Evolutionary conservation across 2,113 vertebrate genomes (phyloP).

Genomic region (Proteles cristata): DNA sequence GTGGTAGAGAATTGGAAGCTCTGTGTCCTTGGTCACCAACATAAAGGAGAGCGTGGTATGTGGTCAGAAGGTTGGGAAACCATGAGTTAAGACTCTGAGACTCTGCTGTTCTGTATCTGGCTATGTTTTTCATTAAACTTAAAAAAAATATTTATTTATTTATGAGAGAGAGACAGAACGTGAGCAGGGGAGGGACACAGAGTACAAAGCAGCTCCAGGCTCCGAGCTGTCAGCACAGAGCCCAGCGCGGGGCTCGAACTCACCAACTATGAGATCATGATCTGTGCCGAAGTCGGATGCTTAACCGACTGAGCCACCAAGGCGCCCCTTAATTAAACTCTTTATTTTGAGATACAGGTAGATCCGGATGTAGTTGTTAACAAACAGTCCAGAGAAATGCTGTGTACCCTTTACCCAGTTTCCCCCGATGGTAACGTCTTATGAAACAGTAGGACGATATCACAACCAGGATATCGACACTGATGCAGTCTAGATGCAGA

Average conservation of each 20-base stretch:
- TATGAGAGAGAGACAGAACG: too few relatives aligned
- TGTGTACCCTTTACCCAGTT: neutral
- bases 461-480: neutral
- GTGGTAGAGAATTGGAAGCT: neutral
- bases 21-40: neutral
- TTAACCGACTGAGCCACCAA: too few relatives aligned
- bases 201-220: too few relatives aligned
- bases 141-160: too few relatives aligned
- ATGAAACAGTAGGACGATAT: neutral
- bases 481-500: neutral
- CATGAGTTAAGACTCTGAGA: neutral
- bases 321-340: neutral
- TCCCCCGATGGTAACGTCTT: neutral
- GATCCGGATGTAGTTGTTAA: neutral
- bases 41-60: accelerated
- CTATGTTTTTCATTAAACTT: neutral
- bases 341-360: neutral
- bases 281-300: too few relatives aligned
- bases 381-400: neutral
- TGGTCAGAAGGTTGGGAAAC: neutral
- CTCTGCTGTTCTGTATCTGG: neutral
- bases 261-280: too few relatives aligned
- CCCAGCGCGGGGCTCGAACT: too few relatives aligned
- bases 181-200: too few relatives aligned
- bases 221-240: too few relatives aligned